phyloP scores from a whole-genome alignment of 92 coral and sea anemone genomes.

The Epizoanthus ramosus region DNA sequence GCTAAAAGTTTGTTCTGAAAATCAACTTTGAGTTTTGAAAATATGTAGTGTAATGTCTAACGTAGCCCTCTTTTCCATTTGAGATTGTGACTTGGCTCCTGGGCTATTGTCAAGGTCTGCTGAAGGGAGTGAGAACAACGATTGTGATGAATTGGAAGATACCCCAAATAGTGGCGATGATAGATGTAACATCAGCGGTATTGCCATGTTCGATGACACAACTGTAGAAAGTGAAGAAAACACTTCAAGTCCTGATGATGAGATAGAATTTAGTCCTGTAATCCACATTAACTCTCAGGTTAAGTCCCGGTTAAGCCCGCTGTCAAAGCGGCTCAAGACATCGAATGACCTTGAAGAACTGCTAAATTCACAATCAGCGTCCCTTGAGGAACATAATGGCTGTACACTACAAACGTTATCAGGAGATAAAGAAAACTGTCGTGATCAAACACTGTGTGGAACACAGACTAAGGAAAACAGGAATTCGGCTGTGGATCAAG shows the following conservation, averaged over 20 bases:
- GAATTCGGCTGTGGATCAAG: background rate
- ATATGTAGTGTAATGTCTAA: too few species aligned
- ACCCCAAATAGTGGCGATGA: background rate
- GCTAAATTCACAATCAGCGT: background rate
- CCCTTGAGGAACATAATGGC: background rate
- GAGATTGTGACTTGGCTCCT: background rate
- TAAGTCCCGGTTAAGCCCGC: slow-evolving; percentile 9
- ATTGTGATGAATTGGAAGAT: background rate
- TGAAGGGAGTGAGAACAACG: background rate
- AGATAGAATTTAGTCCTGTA: slow-evolving; percentile 31
- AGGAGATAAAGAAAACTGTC: background rate
- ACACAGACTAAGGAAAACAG: background rate
- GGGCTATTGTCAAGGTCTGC: background rate
- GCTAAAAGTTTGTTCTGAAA: too few species aligned
- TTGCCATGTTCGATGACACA: background rate
- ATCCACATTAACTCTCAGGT: slow-evolving; percentile 39
- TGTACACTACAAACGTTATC: background rate
- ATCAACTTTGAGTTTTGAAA: too few species aligned
- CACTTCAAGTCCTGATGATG: slow-evolving; percentile 28
- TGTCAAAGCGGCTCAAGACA: background rate
- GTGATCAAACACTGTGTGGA: background rate
- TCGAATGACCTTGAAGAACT: background rate
- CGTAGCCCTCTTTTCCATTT: background rate
- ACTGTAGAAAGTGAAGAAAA: slow-evolving; percentile 9
- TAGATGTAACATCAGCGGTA: slow-evolving; percentile 3